Percentiles rank a stretch among this genome's conserved stretches.
Evolutionary conservation across 1,140 invertebrate genomes (phyloP).

Genomic region (Phortica variegata): DNA sequence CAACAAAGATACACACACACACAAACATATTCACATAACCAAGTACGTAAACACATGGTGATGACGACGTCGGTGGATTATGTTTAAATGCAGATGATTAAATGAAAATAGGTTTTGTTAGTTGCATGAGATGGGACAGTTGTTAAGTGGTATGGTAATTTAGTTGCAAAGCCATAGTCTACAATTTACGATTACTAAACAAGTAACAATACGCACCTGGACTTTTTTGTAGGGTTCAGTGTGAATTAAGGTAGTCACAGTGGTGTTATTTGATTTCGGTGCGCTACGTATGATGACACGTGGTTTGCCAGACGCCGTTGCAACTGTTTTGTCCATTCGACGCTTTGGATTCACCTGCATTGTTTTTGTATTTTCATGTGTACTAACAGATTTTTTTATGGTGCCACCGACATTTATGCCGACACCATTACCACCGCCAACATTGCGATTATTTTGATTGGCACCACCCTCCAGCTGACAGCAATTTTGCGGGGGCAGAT

Average conservation of each 20-base stretch:
- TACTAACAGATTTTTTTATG: too few relatives aligned
- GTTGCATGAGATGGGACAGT: too few relatives aligned
- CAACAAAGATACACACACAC: constrained; percentile 11
- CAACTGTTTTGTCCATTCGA: not conserved
- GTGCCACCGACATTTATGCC: too few relatives aligned
- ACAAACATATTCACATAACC: constrained; percentile 5
- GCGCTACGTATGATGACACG: not conserved
- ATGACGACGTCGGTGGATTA: too few relatives aligned
- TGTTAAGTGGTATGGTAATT: too few relatives aligned
- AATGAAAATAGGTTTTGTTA: too few relatives aligned
- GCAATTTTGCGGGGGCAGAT: constrained; percentile 14
- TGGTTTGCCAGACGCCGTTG: not conserved
- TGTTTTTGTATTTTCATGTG: too few relatives aligned
- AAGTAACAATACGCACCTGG: constrained; percentile 31
- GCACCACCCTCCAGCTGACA: constrained; percentile 7
- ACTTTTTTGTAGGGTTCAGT: constrained; percentile 45
- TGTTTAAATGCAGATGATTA: too few relatives aligned
- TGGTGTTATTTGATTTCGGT: constrained; percentile 13
- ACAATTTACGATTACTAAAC: not conserved
- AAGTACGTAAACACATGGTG: not conserved
- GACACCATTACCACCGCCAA: not conserved
- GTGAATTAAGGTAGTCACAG: constrained; percentile 31
- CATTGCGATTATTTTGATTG: constrained; percentile 4
- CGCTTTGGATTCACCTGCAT: too few relatives aligned
- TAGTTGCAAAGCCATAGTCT: too few relatives aligned